Conservation (phyloP, 1,140 invertebrate genomes). For the Palaemon carinicauda region DNA sequence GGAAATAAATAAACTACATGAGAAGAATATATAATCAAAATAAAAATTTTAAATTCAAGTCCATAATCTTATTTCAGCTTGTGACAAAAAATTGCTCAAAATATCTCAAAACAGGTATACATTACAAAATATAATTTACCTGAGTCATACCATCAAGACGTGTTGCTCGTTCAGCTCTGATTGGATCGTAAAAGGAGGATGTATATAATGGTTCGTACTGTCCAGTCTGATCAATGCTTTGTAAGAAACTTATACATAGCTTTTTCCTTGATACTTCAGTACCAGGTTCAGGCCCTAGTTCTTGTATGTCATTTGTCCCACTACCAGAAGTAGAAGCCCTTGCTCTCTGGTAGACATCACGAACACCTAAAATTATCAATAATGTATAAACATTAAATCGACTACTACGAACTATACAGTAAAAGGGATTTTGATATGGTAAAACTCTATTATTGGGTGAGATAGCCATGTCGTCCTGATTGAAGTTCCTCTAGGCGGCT, state of each 20-base stretch:
- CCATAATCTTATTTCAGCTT: background rate
- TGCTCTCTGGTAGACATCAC: slow-evolving; percentile 43
- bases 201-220: slow-evolving; percentile 53
- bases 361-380: slow-evolving; percentile 30
- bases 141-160: slow-evolving; percentile 47
- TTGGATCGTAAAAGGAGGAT: slow-evolving; percentile 44
- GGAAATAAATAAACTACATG: no score
- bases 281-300: slow-evolving; percentile 1
- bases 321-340: slow-evolving; percentile 27
- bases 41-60: no score
- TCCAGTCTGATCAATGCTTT: slow-evolving; percentile 55
- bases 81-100: background rate
- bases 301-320: slow-evolving; percentile 13
- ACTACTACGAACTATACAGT: background rate
- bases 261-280: slow-evolving; percentile 49
- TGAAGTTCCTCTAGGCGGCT: no score
- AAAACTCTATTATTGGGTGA: no score
- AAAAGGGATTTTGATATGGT: no score
- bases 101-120: background rate
- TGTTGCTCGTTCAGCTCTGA: slow-evolving; percentile 38
- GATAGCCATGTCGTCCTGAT: no score
- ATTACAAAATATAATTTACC: background rate
- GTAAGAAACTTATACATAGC: slow-evolving; percentile 53
- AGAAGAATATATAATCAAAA: no score
- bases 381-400: background rate